phyloP scores from a whole-genome alignment of 2,888 invertebrate genomes.

The Lasius fuliginosus region DNA sequence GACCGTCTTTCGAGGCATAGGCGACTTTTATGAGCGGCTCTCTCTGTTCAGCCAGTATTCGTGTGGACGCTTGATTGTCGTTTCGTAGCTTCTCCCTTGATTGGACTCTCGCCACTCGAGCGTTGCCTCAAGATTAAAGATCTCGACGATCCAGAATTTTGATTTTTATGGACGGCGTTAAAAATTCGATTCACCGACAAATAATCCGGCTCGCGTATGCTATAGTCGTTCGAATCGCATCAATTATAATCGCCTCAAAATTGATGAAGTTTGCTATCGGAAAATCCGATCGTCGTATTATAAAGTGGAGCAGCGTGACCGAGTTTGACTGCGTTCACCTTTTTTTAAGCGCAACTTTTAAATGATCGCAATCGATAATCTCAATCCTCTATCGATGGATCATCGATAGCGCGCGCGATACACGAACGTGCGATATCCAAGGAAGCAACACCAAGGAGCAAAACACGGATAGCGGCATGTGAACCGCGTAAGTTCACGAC shows the following conservation, averaged over 20 bases:
- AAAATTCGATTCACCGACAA: slow-evolving; percentile 29
- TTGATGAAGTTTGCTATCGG: background rate
- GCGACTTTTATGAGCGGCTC: slow-evolving; percentile 85
- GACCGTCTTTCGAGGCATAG: slow-evolving; percentile 84
- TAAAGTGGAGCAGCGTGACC: background rate
- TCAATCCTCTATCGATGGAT: background rate
- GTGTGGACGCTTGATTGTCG: slow-evolving; percentile 55
- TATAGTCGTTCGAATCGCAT: slow-evolving; percentile 24
- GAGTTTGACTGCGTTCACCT: background rate
- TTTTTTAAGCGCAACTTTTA: background rate
- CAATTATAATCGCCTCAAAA: background rate
- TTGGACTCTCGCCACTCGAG: slow-evolving; percentile 48
- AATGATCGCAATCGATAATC: background rate
- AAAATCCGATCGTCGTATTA: background rate
- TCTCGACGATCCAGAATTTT: slow-evolving; percentile 45
- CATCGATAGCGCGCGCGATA: slow-evolving; percentile 20
- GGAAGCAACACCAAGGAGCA: slow-evolving; percentile 11
- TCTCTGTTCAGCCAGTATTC: slow-evolving; percentile 84
- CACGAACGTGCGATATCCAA: slow-evolving; percentile 12
- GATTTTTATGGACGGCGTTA: slow-evolving; percentile 29
- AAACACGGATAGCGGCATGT: slow-evolving; percentile 34
- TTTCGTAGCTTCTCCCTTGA: slow-evolving; percentile 65
- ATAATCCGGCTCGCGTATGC: slow-evolving; percentile 27
- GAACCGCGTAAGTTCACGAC: slow-evolving; percentile 16
- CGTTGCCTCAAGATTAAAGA: slow-evolving; percentile 63